Base-by-base conservation (phyloP, 2,113 vertebrate species). In the Lucifuga dentata region DNA sequence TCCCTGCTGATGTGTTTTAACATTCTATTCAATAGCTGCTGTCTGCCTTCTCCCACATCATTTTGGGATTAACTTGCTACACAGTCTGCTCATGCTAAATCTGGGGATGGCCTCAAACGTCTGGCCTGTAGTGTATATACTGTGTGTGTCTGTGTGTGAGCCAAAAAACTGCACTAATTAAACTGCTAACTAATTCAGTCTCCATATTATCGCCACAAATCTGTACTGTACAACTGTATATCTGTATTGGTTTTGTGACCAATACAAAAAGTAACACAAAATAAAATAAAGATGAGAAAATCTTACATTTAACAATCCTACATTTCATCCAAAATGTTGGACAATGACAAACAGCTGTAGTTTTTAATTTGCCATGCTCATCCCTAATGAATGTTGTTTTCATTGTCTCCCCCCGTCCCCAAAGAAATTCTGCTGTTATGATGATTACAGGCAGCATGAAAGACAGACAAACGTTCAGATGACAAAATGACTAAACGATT, bases 401-500 rank as follows among this genome's bases (percentile, higher is more conserved):
- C 66, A 51, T 77, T 78, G 52, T 78, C 57, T n/a, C 66, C 73
- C 75, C 68, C 75, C 65, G 44, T 66, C 73, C 68, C 36, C 23
- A 83, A 88, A 89, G 77, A 90, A 88, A 88, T 85, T 60, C 72
- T 86, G 83, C 86, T 79, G 91, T 84, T 73, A 59, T 79, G 84
- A 73, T 86, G 67, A 69, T 63, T 51, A 64, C 63, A 84, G 79
- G 73, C 5, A 72, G 77, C 59, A 71, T 80, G 73, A 63, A 40
- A 72, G 76, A 88, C 23, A 60, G 65, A 87, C 68, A 73, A 29
- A 29, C 3, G 26, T 29, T 74, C 57, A 79, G 80, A 89, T 74
- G 86, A 72, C 60, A 60, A 62, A 66, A 80, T 63, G 63, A 57
- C 93, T 91, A 95, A 96, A 94, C 74, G 94, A 92, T 97, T 96